A percentile compares a stretch with the other conserved stretches of the same genome.
phyloP scores from a whole-genome alignment of 2,797 vertebrate species.

The Bradypus variegatus region DNA sequence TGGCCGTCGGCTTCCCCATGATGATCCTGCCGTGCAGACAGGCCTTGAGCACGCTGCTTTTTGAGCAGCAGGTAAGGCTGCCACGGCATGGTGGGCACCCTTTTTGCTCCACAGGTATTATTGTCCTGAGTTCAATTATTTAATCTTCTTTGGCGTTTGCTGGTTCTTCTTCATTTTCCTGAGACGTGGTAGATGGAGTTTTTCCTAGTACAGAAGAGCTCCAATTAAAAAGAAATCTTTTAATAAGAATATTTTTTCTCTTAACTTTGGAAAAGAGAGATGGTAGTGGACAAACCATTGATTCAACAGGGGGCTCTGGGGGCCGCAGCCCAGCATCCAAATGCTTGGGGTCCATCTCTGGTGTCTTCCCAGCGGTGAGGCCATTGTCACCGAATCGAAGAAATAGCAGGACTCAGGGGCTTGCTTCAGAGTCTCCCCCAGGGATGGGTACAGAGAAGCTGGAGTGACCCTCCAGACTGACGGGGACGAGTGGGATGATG shows the following conservation, averaged over 20 bases:
- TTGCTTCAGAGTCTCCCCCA: no score
- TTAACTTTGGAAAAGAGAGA: neutral
- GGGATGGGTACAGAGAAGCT: no score
- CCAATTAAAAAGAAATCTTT: neutral
- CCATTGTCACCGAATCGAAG: neutral
- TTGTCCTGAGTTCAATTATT: no score
- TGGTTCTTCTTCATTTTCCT: neutral
- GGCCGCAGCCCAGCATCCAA: neutral
- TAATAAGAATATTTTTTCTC: neutral
- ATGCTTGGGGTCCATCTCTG: accelerated
- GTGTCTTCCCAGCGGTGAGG: neutral
- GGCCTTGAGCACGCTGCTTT: constrained; percentile 96
- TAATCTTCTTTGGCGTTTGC: neutral
- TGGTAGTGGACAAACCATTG: no score
- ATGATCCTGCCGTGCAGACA: constrained; percentile 98
- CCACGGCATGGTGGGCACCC: no score
- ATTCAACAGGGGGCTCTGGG: accelerated
- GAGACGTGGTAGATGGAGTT: neutral
- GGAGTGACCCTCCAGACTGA: no score
- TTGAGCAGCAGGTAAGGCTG: constrained; percentile 91
- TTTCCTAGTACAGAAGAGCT: neutral
- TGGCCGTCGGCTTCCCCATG: constrained; percentile 97
- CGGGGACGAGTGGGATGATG: accelerated
- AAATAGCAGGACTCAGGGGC: neutral
- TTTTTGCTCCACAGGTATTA: no score